phyloP scores from a whole-genome alignment of 2,797 vertebrate genomes.

The Sebastiscus tertius region DNA sequence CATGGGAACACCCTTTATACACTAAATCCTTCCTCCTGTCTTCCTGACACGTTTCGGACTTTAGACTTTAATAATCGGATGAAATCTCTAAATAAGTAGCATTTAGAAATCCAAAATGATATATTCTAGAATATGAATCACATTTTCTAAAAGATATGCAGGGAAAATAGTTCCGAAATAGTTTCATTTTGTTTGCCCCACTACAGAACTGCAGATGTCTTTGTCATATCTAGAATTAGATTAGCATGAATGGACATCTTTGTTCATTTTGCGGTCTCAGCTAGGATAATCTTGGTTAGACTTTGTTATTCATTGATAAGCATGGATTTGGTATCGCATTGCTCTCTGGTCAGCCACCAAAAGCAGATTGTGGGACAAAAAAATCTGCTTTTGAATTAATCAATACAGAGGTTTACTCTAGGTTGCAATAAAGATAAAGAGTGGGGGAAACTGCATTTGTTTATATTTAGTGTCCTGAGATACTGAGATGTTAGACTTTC shows the following conservation, averaged over 20 bases:
- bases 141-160: background rate
- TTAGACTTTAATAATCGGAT: conserved; percentile 22
- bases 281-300: background rate
- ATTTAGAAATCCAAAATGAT: background rate
- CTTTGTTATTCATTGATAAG: conserved; percentile 55
- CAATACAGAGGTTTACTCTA: background rate
- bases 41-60: conserved; percentile 26
- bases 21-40: background rate
- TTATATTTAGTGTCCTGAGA: background rate
- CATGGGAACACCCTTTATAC: conserved; percentile 27
- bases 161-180: background rate
- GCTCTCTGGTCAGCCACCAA: background rate
- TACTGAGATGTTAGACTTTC: background rate
- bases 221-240: conserved; percentile 19
- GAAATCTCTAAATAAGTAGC: background rate
- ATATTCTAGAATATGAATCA: background rate
- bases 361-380: background rate
- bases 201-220: background rate
- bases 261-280: conserved; percentile 14
- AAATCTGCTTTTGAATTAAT: background rate
- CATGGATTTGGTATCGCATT: conserved; percentile 12
- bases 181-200: background rate
- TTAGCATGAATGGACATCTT: conserved; percentile 8
- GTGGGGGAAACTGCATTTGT: background rate
- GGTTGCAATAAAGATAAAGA: background rate